These are phyloP conservation scores for Intellagama lesueurii DNA, from an alignment of 2,797 vertebrate species.

Conservation along the genomic window DNA sequence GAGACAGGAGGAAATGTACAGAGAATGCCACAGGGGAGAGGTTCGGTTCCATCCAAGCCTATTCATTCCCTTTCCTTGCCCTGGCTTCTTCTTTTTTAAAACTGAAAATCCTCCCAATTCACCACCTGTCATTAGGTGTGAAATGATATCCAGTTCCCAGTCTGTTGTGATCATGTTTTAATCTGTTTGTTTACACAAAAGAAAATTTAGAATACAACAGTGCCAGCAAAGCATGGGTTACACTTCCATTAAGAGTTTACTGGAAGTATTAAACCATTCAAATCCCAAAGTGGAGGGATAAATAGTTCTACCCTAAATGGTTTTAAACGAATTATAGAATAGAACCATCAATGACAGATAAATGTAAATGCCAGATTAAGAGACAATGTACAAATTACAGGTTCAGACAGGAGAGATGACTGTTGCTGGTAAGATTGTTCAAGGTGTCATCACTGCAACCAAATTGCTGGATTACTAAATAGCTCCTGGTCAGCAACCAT, in stretches of 20 bases:
- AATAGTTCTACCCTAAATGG: neutral
- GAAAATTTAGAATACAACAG: neutral
- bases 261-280: neutral
- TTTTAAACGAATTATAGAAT: neutral
- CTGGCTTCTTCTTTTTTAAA: neutral
- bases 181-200: neutral
- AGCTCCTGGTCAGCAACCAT: too few species aligned
- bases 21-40: neutral
- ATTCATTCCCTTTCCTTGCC: neutral
- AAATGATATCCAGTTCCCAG: neutral
- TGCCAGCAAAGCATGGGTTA: neutral
- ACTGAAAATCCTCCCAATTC: neutral
- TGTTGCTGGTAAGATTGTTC: too few species aligned
- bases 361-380: neutral
- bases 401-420: too few species aligned
- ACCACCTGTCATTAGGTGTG: neutral
- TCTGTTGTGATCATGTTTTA: too few species aligned
- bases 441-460: too few species aligned
- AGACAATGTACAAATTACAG: neutral
- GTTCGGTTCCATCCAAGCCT: neutral
- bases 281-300: neutral
- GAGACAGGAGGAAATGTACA: neutral
- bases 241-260: neutral
- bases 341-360: neutral
- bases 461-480: too few species aligned